Evolutionary conservation across 2,888 invertebrate genomes (phyloP).

Genomic region (Branchellion lobata): DNA sequence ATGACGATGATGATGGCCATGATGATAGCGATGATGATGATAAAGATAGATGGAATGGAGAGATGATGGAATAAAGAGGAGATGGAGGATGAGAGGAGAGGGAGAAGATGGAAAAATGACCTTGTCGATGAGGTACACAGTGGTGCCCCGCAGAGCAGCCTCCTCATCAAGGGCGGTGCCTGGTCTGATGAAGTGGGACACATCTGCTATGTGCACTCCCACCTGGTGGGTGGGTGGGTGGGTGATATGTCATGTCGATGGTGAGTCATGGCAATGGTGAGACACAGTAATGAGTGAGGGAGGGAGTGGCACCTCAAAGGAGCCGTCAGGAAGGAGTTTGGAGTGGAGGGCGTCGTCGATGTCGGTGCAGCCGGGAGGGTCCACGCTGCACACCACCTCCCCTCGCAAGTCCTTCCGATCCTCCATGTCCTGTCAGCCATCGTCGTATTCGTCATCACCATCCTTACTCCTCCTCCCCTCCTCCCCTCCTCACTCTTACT

Average conservation of each 20-base stretch:
- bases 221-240: slow-evolving; percentile 65
- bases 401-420: slow-evolving; percentile 81
- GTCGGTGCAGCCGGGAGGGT: slow-evolving; percentile 97
- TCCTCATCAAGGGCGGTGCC: slow-evolving; percentile 87
- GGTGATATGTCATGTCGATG: not conserved
- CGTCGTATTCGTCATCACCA: too few relatives aligned
- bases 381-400: slow-evolving; percentile 86
- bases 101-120: too few relatives aligned
- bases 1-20: not conserved
- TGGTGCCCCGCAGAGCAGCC: slow-evolving; percentile 88
- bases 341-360: slow-evolving; percentile 98
- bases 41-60: too few relatives aligned
- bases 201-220: slow-evolving; percentile 98
- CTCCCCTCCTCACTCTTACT: too few relatives aligned
- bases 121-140: slow-evolving; percentile 91
- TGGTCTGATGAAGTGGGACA: slow-evolving; percentile 92
- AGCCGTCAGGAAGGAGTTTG: slow-evolving; percentile 72
- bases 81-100: too few relatives aligned
- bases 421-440: slow-evolving; percentile 63
- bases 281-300: not conserved
- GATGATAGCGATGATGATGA: not conserved
- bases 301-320: slow-evolving; percentile 69
- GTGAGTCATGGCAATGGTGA: not conserved
- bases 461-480: too few relatives aligned
- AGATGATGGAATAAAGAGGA: too few relatives aligned